phyloP scores from a whole-genome alignment of 1,140 invertebrate species.

The Drosophila sp. region DNA sequence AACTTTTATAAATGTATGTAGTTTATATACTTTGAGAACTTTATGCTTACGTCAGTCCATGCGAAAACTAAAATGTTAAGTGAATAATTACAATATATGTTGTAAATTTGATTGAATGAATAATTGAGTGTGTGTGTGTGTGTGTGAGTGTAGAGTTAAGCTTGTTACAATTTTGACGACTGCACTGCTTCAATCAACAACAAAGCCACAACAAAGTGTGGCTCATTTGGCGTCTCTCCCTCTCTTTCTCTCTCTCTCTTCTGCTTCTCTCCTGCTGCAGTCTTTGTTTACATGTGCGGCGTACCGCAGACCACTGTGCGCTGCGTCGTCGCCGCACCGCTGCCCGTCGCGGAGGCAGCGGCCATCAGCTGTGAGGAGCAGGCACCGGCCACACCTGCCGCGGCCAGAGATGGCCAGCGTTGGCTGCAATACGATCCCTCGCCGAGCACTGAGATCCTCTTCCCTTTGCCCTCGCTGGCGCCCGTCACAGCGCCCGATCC shows the following conservation, averaged over 20 bases:
- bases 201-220: slow-evolving; percentile 36
- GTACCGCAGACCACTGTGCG: slow-evolving; percentile 80
- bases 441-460: slow-evolving; percentile 81
- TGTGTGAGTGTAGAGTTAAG: slow-evolving; percentile 44
- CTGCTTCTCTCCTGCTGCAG: slow-evolving; percentile 20
- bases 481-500: slow-evolving; percentile 13
- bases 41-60: slow-evolving; percentile 66
- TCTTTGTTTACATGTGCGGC: slow-evolving; percentile 79
- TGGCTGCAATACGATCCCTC: slow-evolving; percentile 81
- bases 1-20: slow-evolving; percentile 5
- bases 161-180: slow-evolving; percentile 67
- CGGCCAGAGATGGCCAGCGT: slow-evolving; percentile 78
- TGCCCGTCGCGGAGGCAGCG: slow-evolving; percentile 73
- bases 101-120: slow-evolving; percentile 15
- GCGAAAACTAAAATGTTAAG: slow-evolving; percentile 46
- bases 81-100: slow-evolving; percentile 38
- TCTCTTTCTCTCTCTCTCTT: slow-evolving; percentile 22
- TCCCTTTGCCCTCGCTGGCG: slow-evolving; percentile 50
- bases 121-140: slow-evolving; percentile 11
- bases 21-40: slow-evolving; percentile 40
- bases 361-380: slow-evolving; percentile 79
- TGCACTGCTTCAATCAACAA: slow-evolving; percentile 79
- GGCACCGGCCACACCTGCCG: slow-evolving; percentile 76
- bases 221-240: slow-evolving; percentile 74
- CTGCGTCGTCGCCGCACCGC: slow-evolving; percentile 73